Percentiles rank a stretch among this genome's conserved stretches.
phyloP scores from a whole-genome alignment of 2,797 vertebrate genomes.

The Danio aesculapii region DNA sequence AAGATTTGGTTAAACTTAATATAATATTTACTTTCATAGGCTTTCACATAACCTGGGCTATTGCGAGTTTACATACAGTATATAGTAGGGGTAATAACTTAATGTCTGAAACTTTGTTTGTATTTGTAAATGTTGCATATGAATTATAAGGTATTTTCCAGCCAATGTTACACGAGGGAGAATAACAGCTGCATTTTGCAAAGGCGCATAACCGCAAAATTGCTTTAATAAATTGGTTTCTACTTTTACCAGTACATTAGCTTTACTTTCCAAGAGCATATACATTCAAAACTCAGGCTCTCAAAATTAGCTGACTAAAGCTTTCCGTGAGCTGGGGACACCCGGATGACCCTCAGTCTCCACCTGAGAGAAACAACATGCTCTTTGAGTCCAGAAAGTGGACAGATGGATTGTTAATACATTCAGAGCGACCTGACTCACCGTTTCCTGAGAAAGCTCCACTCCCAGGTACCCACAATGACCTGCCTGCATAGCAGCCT shows the following conservation, averaged over 20 bases:
- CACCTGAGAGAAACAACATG: slow-evolving; percentile 25
- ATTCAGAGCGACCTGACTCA: slow-evolving; percentile 44
- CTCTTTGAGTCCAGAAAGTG: slow-evolving; percentile 36
- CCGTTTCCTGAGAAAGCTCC: slow-evolving; percentile 41
- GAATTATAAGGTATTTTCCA: background rate
- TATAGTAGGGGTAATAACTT: background rate
- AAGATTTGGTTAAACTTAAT: background rate
- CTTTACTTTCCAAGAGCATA: slow-evolving; percentile 6
- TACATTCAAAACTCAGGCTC: background rate
- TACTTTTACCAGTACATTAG: background rate
- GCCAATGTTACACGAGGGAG: background rate
- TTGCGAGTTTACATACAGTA: background rate
- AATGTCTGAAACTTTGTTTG: background rate
- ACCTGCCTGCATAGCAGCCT: slow-evolving; percentile 40
- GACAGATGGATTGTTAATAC: slow-evolving; percentile 40
- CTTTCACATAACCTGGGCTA: background rate
- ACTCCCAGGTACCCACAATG: slow-evolving; percentile 47
- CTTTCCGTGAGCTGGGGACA: slow-evolving; percentile 49
- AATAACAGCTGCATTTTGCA: slow-evolving; percentile 10
- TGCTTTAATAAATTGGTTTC: slow-evolving; percentile 3
- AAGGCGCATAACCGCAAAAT: slow-evolving; percentile 3
- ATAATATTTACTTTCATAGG: background rate
- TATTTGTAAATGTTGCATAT: background rate
- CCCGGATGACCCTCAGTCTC: slow-evolving; percentile 30
- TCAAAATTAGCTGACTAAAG: slow-evolving; percentile 42